These are phyloP conservation scores for Trichopoda pennipes DNA, from an alignment of 2,888 invertebrate genomes.

Conservation along the genomic window DNA sequence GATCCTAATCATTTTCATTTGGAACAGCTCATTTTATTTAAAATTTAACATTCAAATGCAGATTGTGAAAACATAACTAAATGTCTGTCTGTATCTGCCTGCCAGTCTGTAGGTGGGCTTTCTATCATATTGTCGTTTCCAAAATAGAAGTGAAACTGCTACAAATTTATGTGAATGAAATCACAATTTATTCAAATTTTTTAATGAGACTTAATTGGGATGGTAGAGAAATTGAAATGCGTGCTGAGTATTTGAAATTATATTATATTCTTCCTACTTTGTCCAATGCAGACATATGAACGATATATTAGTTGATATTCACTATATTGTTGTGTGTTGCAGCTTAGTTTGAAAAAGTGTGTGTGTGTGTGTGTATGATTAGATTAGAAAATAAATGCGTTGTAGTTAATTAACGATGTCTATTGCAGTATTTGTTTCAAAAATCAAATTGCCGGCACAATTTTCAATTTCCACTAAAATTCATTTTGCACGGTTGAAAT, in stretches of 20 bases:
- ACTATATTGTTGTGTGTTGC: neutral
- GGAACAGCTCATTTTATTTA: slow-evolving; percentile 14
- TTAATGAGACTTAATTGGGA: slow-evolving; percentile 40
- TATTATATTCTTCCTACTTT: neutral
- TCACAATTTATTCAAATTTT: neutral
- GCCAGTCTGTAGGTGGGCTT: neutral
- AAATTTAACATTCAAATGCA: slow-evolving; percentile 22
- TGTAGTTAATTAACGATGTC: slow-evolving; percentile 53
- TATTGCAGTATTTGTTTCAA: slow-evolving; percentile 39
- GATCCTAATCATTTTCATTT: slow-evolving; percentile 21
- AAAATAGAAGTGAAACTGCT: neutral
- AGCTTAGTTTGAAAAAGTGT: neutral
- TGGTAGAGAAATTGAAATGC: slow-evolving; percentile 10
- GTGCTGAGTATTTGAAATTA: slow-evolving; percentile 19
- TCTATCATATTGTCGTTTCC: neutral
- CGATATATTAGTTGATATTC: no score
- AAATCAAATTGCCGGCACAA: slow-evolving; percentile 20
- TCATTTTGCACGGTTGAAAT: slow-evolving; percentile 49
- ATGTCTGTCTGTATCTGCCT: neutral
- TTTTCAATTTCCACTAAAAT: slow-evolving; percentile 51
- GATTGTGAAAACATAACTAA: slow-evolving; percentile 1
- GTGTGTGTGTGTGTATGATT: neutral
- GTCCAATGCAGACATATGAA: no score
- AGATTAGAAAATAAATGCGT: neutral
- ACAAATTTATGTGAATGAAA: neutral